Conservation (phyloP, 2,888 invertebrate species). For the Caenorhabditis afra region DNA sequence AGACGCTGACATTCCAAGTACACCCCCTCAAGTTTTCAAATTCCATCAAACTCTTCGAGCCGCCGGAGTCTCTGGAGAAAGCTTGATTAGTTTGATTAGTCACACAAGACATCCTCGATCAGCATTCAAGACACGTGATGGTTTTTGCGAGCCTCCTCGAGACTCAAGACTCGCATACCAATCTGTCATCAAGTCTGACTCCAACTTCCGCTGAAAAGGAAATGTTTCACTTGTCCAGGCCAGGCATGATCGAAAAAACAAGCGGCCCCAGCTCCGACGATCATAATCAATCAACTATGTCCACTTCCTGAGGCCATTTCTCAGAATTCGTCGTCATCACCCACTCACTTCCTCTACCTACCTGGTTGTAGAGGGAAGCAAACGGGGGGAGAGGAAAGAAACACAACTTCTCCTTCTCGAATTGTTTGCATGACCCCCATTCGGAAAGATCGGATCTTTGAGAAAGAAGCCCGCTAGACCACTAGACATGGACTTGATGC, state of each 20-base stretch:
- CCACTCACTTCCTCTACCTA: slow-evolving; percentile 8
- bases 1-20: too few relatives aligned
- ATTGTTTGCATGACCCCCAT: slow-evolving; percentile 30
- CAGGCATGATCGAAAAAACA: slow-evolving; percentile 10
- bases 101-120: slow-evolving; percentile 40
- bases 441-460: slow-evolving; percentile 7
- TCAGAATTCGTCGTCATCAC: slow-evolving; percentile 7
- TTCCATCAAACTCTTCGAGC: too few relatives aligned
- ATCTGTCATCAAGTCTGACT: slow-evolving; percentile 26
- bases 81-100: slow-evolving; percentile 18
- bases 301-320: slow-evolving; percentile 15
- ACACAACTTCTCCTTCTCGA: slow-evolving; percentile 2
- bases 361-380: background rate
- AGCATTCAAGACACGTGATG: slow-evolving; percentile 50
- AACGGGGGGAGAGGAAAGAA: slow-evolving; percentile 17
- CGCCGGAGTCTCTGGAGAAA: too few relatives aligned
- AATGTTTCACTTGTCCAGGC: slow-evolving; percentile 9
- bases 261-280: background rate
- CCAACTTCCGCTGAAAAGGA: slow-evolving; percentile 12
- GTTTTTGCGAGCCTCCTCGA: too few relatives aligned
- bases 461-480: too few relatives aligned
- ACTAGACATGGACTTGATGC: too few relatives aligned
- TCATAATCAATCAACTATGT: slow-evolving; percentile 36
- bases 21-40: too few relatives aligned
- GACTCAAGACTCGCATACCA: slow-evolving; percentile 37